Conservation (phyloP, 2,888 invertebrate species). For the Eumacrocentrus americanus region DNA sequence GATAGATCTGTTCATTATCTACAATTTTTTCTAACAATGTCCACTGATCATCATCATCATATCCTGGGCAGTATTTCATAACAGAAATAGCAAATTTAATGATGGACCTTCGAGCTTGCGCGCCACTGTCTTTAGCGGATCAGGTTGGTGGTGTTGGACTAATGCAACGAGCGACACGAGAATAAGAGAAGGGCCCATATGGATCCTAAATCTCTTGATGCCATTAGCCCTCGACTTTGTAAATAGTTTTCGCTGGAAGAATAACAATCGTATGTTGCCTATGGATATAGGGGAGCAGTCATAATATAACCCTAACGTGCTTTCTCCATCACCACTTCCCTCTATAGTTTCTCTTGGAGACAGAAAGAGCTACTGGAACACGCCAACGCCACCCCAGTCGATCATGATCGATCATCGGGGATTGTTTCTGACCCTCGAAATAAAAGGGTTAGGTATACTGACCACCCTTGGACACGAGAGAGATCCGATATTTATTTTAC, state of each 20-base stretch:
- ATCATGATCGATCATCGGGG: conserved; percentile 59
- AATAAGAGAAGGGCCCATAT: conserved; percentile 42
- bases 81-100: too few species aligned
- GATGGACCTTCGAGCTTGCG: too few species aligned
- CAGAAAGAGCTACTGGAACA: conserved; percentile 43
- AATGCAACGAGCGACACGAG: conserved; percentile 26
- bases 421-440: conserved; percentile 39
- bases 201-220: conserved; percentile 57
- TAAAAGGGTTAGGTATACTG: conserved; percentile 50
- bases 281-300: conserved; percentile 24
- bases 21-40: too few species aligned
- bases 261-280: conserved; percentile 55
- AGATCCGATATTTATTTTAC: conserved; percentile 55
- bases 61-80: too few species aligned
- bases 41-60: too few species aligned
- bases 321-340: conserved; percentile 24
- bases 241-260: conserved; percentile 60
- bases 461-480: conserved; percentile 26
- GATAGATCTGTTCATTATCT: too few species aligned
- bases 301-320: conserved; percentile 40
- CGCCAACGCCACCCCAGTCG: conserved; percentile 44
- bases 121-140: conserved; percentile 14
- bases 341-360: neutral
- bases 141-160: conserved; percentile 8
- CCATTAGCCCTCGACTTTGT: conserved; percentile 59